Percentiles rank a stretch among this genome's conserved stretches.
Conservation (phyloP, 2,888 invertebrate genomes). For the Ophion slaviceki region DNA sequence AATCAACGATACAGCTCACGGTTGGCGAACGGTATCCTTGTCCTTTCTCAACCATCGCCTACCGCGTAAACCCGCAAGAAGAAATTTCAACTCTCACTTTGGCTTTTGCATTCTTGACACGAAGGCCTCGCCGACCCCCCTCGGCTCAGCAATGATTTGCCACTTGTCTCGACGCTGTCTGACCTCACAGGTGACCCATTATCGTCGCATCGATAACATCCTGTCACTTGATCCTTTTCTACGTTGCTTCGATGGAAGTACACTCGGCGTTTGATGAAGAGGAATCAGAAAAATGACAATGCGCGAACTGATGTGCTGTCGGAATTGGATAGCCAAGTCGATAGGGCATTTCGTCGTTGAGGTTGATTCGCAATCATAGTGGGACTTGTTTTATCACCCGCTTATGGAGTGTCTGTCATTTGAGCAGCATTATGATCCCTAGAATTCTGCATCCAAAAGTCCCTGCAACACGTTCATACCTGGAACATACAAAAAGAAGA, state of each 20-base stretch:
- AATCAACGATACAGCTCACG: slow-evolving; percentile 79
- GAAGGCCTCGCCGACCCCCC: slow-evolving; percentile 26
- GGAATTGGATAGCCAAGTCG: neutral
- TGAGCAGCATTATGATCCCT: neutral
- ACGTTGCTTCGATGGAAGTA: neutral
- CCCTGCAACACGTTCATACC: slow-evolving; percentile 44
- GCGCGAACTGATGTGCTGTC: neutral
- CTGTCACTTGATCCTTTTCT: slow-evolving; percentile 44
- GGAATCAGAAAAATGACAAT: slow-evolving; percentile 1
- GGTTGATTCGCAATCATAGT: neutral
- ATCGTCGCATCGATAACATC: slow-evolving; percentile 49
- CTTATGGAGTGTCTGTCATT: neutral
- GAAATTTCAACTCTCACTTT: slow-evolving; percentile 53
- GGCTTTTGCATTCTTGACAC: slow-evolving; percentile 28
- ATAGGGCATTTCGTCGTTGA: slow-evolving; percentile 15
- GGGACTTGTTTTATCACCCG: neutral
- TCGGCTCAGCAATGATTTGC: neutral
- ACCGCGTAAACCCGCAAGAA: neutral
- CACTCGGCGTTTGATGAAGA: neutral
- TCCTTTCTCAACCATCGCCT: slow-evolving; percentile 51
- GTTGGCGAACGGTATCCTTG: slow-evolving; percentile 37
- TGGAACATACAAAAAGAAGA: slow-evolving; percentile 57
- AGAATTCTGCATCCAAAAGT: neutral
- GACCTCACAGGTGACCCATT: slow-evolving; percentile 33
- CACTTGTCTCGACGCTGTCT: slow-evolving; percentile 48